A percentile compares a stretch with the other conserved stretches of the same genome.
Conservation (phyloP, 2,888 invertebrate genomes). For the Brenthis daphne region DNA sequence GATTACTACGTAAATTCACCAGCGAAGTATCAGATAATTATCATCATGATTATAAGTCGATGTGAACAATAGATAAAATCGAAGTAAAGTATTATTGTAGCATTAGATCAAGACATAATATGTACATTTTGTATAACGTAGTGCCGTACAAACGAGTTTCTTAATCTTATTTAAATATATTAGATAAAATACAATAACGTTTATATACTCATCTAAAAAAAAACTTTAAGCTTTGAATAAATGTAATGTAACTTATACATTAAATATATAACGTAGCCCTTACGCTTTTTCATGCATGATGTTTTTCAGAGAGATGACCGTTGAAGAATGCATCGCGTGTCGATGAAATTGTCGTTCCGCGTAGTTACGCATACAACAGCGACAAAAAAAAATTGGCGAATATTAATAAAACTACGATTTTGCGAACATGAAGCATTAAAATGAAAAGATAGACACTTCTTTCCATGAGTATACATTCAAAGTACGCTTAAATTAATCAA, state of each 20-base stretch:
- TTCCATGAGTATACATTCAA: constrained; percentile 42
- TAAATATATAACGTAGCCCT: background rate
- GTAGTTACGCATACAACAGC: constrained; percentile 5
- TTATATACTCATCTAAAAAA: too few species aligned
- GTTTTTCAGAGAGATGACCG: constrained; percentile 23
- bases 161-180: too few species aligned
- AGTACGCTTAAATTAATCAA: constrained; percentile 55
- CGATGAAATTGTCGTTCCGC: constrained; percentile 36
- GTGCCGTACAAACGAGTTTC: too few species aligned
- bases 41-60: constrained; percentile 17
- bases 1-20: constrained; percentile 9
- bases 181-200: too few species aligned
- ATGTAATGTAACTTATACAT: background rate
- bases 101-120: too few species aligned
- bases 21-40: constrained; percentile 11
- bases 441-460: constrained; percentile 33
- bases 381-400: background rate
- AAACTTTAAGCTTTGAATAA: too few species aligned
- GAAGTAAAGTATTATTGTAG: too few species aligned
- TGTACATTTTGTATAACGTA: too few species aligned
- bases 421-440: background rate
- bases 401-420: background rate
- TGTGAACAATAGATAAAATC: background rate
- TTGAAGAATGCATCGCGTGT: constrained; percentile 37
- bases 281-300: background rate